Evolutionary conservation across 2,888 invertebrate species (phyloP).

Genomic region (Chydorus sphaericus): DNA sequence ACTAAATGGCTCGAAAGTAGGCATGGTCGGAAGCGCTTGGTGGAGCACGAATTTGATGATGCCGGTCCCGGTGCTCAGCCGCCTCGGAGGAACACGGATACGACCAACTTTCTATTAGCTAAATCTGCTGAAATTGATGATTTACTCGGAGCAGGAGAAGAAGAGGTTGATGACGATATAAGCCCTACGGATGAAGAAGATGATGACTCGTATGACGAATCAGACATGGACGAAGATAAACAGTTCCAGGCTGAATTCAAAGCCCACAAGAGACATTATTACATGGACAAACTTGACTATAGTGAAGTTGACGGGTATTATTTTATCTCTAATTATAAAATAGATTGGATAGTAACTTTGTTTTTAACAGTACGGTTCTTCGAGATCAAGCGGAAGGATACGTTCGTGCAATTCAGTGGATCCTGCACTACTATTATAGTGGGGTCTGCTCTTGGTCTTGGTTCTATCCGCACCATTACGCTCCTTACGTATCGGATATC

Average conservation of each 20-base stretch:
- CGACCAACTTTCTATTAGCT: slow-evolving; percentile 17
- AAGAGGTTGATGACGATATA: slow-evolving; percentile 17
- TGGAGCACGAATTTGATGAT: not conserved
- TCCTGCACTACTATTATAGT: slow-evolving; percentile 86
- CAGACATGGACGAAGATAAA: slow-evolving; percentile 32
- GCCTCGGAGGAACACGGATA: not conserved
- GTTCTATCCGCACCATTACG: slow-evolving; percentile 95
- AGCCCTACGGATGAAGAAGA: slow-evolving; percentile 14
- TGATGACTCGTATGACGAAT: slow-evolving; percentile 17
- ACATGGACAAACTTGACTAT: slow-evolving; percentile 74
- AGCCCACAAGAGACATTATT: slow-evolving; percentile 78
- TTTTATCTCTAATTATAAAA: slow-evolving; percentile 11
- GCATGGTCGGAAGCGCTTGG: slow-evolving; percentile 42
- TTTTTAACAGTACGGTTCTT: slow-evolving; percentile 50
- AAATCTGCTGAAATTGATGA: slow-evolving; percentile 21
- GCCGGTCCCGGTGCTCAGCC: too few relatives aligned
- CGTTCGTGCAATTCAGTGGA: slow-evolving; percentile 90
- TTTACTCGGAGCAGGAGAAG: slow-evolving; percentile 13
- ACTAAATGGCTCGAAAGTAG: slow-evolving; percentile 69
- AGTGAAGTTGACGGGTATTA: slow-evolving; percentile 59
- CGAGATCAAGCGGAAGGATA: slow-evolving; percentile 73
- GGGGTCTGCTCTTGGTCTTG: slow-evolving; percentile 97
- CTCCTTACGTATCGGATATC: slow-evolving; percentile 89
- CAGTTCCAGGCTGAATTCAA: slow-evolving; percentile 49
- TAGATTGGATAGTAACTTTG: slow-evolving; percentile 17